Evolutionary conservation across 2,113 vertebrate genomes (phyloP), one percentile per base, ranked within the genome.

Genomic region (Poeciliopsis occidentalis): DNA sequence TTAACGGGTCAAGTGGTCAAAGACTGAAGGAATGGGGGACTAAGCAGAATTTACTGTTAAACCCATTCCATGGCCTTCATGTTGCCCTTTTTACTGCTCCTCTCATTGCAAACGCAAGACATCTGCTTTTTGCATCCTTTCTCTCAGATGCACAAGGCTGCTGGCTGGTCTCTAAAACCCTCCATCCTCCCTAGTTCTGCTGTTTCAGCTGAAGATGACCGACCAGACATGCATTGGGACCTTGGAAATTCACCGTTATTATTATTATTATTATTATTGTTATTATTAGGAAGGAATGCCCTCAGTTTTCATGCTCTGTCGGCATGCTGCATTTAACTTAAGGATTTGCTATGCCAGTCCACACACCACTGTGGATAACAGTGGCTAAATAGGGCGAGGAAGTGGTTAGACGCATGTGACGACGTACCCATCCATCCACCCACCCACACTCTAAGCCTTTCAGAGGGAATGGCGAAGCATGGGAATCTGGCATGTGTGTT

Each of bases 401-500:
- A 90, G 89, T 90, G 88, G 90, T 86, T 72, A 37, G 67, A 79
- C 69, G 74, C 75, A 31, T 64, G 74, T 74, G 57, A 81, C 71
- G 89, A 83, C 87, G 74, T 88, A 78, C 91, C 91, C 39, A 1
- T 41, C 39, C 39, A 86, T 89, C 66, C 78, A 86, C 85, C 87
- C 91, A 86, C 90, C 84, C 73, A 37, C 76, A 67, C 71, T 65
- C 65, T 67, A 73, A 82, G 74, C 54, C 32, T 75, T 19, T 34
- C 47, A 67, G 64, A 84, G 67, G 11, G 60, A 60, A 80, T 83
- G 82, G 77, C 75, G 72, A 60, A 19, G 71, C 57, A 67, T 82
- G 80, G 51, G 67, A 78, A 67, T 70, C 68, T 44, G 78, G 65
- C 85, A 74, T 69, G 75, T 76, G 44, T 86, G 83, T 75, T 69